Conservation (phyloP, 2,888 invertebrate genomes). For the Drosophila algonquin region DNA sequence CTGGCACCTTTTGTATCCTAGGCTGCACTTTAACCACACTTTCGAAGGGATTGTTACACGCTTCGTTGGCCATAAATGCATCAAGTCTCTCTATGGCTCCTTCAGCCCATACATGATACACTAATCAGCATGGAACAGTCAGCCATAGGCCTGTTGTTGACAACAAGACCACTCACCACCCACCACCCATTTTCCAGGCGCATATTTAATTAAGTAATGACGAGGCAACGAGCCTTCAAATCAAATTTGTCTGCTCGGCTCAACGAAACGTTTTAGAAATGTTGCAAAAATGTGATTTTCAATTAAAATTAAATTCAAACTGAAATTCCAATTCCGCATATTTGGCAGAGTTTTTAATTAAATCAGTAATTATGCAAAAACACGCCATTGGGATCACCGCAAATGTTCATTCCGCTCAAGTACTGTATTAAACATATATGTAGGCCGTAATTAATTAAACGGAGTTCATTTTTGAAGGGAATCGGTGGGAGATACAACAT, state of each 20-base stretch:
- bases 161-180: too few species aligned
- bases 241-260: neutral
- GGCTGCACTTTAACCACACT: too few species aligned
- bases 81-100: too few species aligned
- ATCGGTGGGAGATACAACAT: neutral
- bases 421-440: constrained; percentile 16
- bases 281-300: constrained; percentile 14
- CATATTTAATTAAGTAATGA: too few species aligned
- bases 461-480: constrained; percentile 1
- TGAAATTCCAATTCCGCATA: constrained; percentile 28
- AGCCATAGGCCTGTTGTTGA: too few species aligned
- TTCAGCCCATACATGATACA: too few species aligned
- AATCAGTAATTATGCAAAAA: constrained; percentile 66
- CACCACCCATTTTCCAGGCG: too few species aligned
- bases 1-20: too few species aligned
- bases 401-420: constrained; percentile 49
- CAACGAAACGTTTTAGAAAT: constrained; percentile 13
- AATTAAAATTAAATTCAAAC: constrained; percentile 39
- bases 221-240: constrained; percentile 8
- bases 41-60: too few species aligned
- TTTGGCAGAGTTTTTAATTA: constrained; percentile 61
- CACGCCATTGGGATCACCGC: constrained; percentile 52
- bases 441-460: constrained; percentile 57
- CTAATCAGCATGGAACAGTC: too few species aligned
- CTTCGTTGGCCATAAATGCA: too few species aligned